Evolutionary conservation across 1,140 invertebrate genomes (phyloP).

Genomic region (Bombus superbus): DNA sequence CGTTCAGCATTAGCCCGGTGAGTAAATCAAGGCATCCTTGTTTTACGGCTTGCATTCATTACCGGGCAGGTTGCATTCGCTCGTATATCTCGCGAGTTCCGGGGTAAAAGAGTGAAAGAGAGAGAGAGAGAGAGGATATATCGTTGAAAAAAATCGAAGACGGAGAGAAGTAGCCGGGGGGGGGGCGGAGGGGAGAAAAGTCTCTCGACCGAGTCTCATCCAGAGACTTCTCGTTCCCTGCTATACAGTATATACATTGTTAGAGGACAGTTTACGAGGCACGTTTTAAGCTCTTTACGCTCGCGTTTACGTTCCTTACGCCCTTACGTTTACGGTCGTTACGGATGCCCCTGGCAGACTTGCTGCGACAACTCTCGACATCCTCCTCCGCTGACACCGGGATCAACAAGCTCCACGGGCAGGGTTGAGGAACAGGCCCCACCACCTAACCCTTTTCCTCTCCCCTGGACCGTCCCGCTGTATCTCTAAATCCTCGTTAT

Average conservation of each 20-base stretch:
- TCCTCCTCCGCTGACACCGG: constrained; percentile 59
- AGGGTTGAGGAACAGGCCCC: constrained; percentile 51
- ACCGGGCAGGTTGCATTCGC: constrained; percentile 74
- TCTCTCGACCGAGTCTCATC: constrained; percentile 31
- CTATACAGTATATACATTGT: constrained; percentile 63
- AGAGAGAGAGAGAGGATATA: constrained; percentile 36
- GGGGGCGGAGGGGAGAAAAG: constrained; percentile 37
- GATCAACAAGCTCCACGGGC: constrained; percentile 53
- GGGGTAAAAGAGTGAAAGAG: constrained; percentile 49
- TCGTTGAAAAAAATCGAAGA: background rate
- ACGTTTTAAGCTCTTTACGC: constrained; percentile 68
- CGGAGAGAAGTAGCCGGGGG: constrained; percentile 29
- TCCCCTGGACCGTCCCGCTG: background rate
- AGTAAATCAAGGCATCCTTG: constrained; percentile 80
- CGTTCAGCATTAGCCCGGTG: constrained; percentile 70
- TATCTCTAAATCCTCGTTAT: constrained; percentile 64
- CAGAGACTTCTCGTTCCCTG: constrained; percentile 31
- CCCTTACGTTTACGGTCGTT: constrained; percentile 67
- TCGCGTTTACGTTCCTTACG: constrained; percentile 66
- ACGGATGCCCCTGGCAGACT: constrained; percentile 60
- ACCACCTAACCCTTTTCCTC: constrained; percentile 4
- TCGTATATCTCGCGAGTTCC: constrained; percentile 77
- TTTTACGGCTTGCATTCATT: constrained; percentile 81
- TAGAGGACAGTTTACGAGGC: constrained; percentile 66
- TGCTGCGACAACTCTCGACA: constrained; percentile 58